These are phyloP conservation scores for Epinotia nisella DNA, from an alignment of 2,888 invertebrate species.

Conservation along the genomic window DNA sequence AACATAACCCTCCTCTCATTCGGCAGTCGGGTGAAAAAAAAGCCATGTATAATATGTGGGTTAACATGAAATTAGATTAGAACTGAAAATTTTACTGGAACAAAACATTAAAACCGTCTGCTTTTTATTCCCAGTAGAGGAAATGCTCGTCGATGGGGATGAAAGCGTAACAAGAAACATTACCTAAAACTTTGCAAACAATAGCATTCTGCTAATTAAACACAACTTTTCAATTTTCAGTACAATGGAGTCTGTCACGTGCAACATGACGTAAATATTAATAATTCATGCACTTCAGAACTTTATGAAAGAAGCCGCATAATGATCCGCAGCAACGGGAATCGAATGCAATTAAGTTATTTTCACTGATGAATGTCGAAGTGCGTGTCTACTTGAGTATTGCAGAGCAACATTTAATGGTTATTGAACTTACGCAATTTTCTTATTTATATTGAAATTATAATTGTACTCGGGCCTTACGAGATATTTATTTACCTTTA, in stretches of 20 bases:
- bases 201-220: conserved; percentile 5
- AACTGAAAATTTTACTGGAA: not conserved
- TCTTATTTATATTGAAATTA: no score
- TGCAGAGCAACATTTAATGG: not conserved
- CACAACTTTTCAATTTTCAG: conserved; percentile 32
- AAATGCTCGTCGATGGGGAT: not conserved
- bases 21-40: no score
- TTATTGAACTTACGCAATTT: no score
- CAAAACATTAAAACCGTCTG: not conserved
- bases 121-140: not conserved
- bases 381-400: conserved; percentile 3
- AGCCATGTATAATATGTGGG: no score
- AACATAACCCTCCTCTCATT: no score
- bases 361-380: not conserved
- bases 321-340: conserved; percentile 23
- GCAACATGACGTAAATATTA: conserved; percentile 28
- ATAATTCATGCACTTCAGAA: conserved; percentile 43
- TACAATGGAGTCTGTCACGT: conserved; percentile 35
- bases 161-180: conserved; percentile 3
- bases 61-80: not conserved
- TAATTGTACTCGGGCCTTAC: no score
- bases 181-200: conserved; percentile 5
- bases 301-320: conserved; percentile 38
- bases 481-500: no score
- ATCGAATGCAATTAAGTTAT: conserved; percentile 32